phyloP scores from a whole-genome alignment of 2,113 vertebrate species.

The Nothocercus julius region DNA sequence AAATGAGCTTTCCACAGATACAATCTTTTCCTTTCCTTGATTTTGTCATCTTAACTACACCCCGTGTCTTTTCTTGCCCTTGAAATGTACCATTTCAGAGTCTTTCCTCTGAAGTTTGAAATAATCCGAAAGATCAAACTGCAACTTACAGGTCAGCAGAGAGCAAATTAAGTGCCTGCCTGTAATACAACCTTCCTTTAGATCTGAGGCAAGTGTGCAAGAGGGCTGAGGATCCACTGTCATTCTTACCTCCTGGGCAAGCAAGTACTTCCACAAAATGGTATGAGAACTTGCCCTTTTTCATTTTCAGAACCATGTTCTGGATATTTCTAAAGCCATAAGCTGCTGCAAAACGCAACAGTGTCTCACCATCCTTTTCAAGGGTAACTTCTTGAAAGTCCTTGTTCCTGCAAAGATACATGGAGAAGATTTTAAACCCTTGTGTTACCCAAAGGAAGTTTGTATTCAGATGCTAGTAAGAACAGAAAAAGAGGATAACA shows the following conservation, averaged over 20 bases:
- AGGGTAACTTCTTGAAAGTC: conserved; percentile 95
- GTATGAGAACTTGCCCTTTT: conserved; percentile 88
- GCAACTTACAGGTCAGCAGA: neutral
- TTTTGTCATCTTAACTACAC: conserved; percentile 5
- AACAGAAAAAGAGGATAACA: neutral
- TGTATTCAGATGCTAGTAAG: neutral
- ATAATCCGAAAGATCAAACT: neutral
- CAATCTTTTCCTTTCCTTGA: neutral
- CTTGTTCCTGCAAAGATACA: conserved; percentile 84
- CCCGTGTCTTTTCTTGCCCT: conserved; percentile 19
- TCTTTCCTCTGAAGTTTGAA: neutral
- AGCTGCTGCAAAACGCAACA: conserved; percentile 91
- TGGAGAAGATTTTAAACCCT: neutral
- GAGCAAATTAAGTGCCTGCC: neutral
- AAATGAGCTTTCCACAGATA: neutral
- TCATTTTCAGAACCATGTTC: conserved; percentile 91
- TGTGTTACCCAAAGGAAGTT: neutral
- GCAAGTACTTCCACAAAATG: conserved; percentile 96
- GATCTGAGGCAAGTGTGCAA: rapidly evolving
- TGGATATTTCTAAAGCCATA: conserved; percentile 96
- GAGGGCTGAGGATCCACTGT: neutral
- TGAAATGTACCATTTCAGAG: conserved; percentile 17
- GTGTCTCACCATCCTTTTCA: conserved; percentile 89
- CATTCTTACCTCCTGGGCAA: conserved; percentile 89
- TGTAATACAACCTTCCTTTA: neutral